phyloP scores from a whole-genome alignment of 2,113 vertebrate genomes.

The Ameiurus melas region DNA sequence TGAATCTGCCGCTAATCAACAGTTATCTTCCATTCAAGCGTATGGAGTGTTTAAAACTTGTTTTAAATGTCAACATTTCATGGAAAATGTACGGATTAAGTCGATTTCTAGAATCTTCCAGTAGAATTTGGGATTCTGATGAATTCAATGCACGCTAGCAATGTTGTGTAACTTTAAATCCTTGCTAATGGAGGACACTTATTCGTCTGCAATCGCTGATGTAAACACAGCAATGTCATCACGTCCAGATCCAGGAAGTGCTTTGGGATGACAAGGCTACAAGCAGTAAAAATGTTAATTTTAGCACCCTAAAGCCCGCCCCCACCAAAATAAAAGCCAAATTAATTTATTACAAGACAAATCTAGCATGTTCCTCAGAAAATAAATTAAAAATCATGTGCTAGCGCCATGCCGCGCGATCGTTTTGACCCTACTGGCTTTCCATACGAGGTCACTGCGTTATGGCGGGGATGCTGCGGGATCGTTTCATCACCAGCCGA shows the following conservation, averaged over 20 bases:
- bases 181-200: neutral
- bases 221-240: conserved; percentile 11
- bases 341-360: neutral
- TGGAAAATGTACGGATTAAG: neutral
- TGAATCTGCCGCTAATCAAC: neutral
- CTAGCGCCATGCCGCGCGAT: too few relatives aligned
- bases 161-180: neutral
- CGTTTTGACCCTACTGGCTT: conserved; percentile 2
- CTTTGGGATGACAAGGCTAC: neutral
- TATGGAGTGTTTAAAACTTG: neutral
- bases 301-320: neutral
- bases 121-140: neutral
- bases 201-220: neutral
- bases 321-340: neutral
- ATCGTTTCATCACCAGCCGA: conserved; percentile 91
- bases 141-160: neutral
- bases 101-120: neutral
- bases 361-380: neutral
- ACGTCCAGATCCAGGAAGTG: neutral
- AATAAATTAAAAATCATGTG: neutral
- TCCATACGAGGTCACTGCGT: conserved; percentile 64
- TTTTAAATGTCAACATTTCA: neutral
- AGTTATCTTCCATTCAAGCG: neutral
- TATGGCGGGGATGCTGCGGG: conserved; percentile 90
- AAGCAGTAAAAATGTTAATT: neutral